Evolutionary conservation across 1,140 invertebrate genomes (phyloP).

Genomic region (Zophobas morio): DNA sequence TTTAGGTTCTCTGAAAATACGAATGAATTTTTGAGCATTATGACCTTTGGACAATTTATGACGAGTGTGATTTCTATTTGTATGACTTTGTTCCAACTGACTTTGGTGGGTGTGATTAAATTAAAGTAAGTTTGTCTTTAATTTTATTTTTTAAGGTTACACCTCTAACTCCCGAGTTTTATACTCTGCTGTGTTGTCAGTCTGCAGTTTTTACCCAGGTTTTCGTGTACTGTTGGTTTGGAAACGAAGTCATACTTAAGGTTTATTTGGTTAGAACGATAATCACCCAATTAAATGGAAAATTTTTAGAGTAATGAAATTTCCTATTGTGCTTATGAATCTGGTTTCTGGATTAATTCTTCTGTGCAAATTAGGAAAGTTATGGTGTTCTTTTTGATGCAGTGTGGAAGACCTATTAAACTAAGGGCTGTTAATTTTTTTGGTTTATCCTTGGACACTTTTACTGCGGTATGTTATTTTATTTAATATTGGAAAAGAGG

Average conservation of each 20-base stretch:
- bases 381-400: background rate
- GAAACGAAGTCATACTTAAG: slow-evolving; percentile 9
- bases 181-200: slow-evolving; percentile 4
- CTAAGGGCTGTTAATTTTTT: slow-evolving; percentile 7
- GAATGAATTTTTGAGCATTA: background rate
- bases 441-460: background rate
- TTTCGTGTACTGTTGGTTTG: slow-evolving; percentile 17
- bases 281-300: background rate
- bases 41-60: slow-evolving; percentile 8
- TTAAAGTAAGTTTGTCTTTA: background rate
- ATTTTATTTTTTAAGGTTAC: background rate
- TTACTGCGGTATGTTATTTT: background rate
- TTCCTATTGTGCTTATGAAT: slow-evolving; percentile 6
- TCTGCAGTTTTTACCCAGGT: slow-evolving; percentile 7
- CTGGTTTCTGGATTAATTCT: background rate
- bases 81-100: slow-evolving; percentile 4
- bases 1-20: background rate
- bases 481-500: too few species aligned
- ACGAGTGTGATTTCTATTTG: slow-evolving; percentile 1
- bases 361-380: background rate
- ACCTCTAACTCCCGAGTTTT: slow-evolving; percentile 6
- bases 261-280: background rate
- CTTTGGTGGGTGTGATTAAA: background rate
- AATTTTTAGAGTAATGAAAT: background rate
- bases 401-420: background rate